Conservation (phyloP, 2,113 vertebrate genomes). For the Todiramphus saurophagus region DNA sequence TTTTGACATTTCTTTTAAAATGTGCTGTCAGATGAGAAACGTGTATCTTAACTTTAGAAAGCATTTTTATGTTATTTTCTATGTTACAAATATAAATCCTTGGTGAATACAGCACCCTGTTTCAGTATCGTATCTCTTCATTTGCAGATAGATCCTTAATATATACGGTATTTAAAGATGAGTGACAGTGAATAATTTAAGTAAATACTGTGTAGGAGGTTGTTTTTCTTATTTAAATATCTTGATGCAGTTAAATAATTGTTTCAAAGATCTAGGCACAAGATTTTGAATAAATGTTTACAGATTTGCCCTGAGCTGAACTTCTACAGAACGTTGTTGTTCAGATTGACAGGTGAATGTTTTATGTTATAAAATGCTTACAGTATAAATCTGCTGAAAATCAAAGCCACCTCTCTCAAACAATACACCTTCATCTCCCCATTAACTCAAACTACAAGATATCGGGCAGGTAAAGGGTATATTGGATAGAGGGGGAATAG, state of each 20-base stretch:
- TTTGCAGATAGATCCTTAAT: neutral
- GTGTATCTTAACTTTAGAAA: neutral
- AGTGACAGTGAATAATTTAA: neutral
- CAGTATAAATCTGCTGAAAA: neutral
- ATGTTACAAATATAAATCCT: neutral
- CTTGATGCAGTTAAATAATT: neutral
- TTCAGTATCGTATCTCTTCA: neutral
- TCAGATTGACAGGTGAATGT: neutral
- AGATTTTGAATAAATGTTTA: neutral
- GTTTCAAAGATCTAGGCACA: neutral
- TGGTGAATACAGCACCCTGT: neutral
- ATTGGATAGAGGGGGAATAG: neutral
- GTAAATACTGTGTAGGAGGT: neutral
- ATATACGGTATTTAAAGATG: neutral
- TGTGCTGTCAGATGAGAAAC: neutral
- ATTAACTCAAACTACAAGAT: neutral
- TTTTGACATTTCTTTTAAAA: neutral
- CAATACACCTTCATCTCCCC: neutral
- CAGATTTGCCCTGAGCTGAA: constrained; percentile 2
- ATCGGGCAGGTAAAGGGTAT: neutral
- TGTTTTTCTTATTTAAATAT: neutral
- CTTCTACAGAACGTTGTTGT: neutral
- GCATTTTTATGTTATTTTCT: neutral
- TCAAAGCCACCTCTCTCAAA: neutral
- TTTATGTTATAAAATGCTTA: neutral